Evolutionary conservation across 2,113 vertebrate genomes (phyloP), one percentile per base, ranked within the genome.

Genomic region (Pardalotus punctatus): DNA sequence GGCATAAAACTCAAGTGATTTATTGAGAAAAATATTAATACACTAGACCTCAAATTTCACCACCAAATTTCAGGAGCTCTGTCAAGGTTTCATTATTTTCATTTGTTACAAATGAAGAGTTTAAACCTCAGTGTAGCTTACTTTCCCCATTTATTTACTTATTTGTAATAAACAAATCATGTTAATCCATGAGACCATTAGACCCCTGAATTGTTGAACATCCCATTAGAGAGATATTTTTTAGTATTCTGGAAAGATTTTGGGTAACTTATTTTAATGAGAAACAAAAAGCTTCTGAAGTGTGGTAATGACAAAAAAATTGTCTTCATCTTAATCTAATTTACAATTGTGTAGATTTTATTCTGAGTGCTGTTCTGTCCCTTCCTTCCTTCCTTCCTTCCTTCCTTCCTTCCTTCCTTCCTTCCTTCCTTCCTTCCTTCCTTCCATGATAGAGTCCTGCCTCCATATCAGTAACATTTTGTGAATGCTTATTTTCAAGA

Each of bases 281-380:
- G 29, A 72, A 92, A 33, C 21, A 33, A 57, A 66, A 16, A 38
- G 43, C 51, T 79, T 28, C 36, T 76, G 19, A 86, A 76, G 12
- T 45, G 33, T 33, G 36, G 5, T 56, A 67, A 53, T 13, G 35
- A 79, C 14, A 66, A 31, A 72, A 42, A 51, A 2, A 60, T 61
- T 77, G 72, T 84, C 10, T 51, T 48, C 11, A 9, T 62, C 47
- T 90, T 45, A 61, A 66, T 60, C 5, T 81, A 69, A 50, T 64
- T 77, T 48, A 14, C 64, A 53, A n/a, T 76, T 81, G 8, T 53
- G 17, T 72, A 60, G 14, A 28, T 47, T 60, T 81, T 62, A 53
- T 90, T 67, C 3, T 0, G 0, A 42, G 9, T 42, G 7, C 5
- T 71, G n/a, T n/a, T n/a, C n/a, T n/a, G n/a, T n/a, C n/a, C n/a